These are phyloP conservation scores for Pseudomyrmex dendroicus DNA, from an alignment of 1,140 invertebrate genomes.

Conservation along the genomic window DNA sequence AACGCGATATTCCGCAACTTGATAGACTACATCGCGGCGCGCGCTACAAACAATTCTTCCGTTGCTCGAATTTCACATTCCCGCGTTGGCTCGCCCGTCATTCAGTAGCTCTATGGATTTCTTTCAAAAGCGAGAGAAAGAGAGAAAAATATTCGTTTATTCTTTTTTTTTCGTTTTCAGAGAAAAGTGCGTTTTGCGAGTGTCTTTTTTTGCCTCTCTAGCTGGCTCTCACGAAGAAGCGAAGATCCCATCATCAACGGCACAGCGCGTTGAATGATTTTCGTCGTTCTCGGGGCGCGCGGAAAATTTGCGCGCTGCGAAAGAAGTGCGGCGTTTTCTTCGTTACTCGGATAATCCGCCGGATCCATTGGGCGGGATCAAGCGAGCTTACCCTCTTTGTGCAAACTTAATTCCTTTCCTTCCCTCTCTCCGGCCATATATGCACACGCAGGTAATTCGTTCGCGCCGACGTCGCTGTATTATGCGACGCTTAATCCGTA, in stretches of 20 bases:
- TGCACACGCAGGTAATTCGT: constrained; percentile 22
- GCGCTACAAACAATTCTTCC: constrained; percentile 1
- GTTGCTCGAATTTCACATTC: constrained; percentile 5
- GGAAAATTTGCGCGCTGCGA: neutral
- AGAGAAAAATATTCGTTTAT: neutral
- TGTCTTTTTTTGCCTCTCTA: neutral
- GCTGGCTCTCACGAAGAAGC: neutral
- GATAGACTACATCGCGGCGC: neutral
- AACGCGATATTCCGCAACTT: constrained; percentile 35
- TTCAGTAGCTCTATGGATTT: no score
- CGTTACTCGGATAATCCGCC: constrained; percentile 28
- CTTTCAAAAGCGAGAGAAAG: neutral
- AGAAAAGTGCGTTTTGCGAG: neutral
- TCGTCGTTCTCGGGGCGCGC: neutral
- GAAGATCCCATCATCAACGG: neutral
- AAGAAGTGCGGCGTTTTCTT: constrained; percentile 1
- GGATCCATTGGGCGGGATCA: constrained; percentile 36
- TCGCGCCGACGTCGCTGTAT: constrained; percentile 25
- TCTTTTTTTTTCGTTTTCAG: neutral
- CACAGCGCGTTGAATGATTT: neutral
- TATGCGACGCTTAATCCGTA: constrained; percentile 61
- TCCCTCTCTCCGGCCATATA: neutral
- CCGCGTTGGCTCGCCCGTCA: neutral
- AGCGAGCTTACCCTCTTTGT: constrained; percentile 30
- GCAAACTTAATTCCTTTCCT: constrained; percentile 30